Evolutionary conservation across 2,113 vertebrate genomes (phyloP).

Genomic region (chimpanzee (Pan troglodytes)): DNA sequence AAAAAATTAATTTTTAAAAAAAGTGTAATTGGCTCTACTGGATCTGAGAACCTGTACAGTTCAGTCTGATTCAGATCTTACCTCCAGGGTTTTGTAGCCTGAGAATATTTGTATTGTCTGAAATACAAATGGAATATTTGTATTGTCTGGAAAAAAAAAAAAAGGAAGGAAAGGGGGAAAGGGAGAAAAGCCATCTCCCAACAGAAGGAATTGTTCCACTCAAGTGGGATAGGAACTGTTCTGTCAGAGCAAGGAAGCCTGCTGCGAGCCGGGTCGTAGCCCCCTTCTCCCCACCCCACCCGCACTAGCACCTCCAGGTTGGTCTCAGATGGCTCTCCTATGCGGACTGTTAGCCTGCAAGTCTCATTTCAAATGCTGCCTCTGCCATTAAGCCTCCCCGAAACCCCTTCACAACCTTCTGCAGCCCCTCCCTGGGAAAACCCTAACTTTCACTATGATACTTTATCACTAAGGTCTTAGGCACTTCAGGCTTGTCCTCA

Average conservation of each 20-base stretch:
- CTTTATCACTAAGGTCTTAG: not conserved
- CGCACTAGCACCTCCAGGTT: not conserved
- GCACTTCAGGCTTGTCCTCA: not conserved
- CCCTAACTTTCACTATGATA: not conserved
- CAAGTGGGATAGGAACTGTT: not conserved
- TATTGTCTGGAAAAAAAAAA: not conserved
- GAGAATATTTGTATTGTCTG: not conserved
- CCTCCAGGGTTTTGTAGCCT: not conserved
- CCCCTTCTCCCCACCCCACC: not conserved
- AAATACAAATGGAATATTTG: not conserved
- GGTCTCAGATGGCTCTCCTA: not conserved
- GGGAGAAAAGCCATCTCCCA: not conserved
- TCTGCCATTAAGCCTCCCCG: not conserved
- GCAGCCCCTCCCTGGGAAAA: not conserved
- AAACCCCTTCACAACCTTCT: not conserved
- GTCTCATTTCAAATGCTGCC: not conserved
- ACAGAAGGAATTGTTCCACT: not conserved
- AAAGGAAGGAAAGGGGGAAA: slow-evolving; percentile 1
- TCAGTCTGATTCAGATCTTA: slow-evolving; percentile 16
- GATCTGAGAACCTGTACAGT: not conserved
- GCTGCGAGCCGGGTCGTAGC: not conserved
- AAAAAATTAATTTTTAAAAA: not conserved
- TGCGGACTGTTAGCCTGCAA: not conserved
- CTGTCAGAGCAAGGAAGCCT: not conserved
- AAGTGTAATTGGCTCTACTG: not conserved